phyloP scores from a whole-genome alignment of 2,888 invertebrate species.

The Archips xylosteana region DNA sequence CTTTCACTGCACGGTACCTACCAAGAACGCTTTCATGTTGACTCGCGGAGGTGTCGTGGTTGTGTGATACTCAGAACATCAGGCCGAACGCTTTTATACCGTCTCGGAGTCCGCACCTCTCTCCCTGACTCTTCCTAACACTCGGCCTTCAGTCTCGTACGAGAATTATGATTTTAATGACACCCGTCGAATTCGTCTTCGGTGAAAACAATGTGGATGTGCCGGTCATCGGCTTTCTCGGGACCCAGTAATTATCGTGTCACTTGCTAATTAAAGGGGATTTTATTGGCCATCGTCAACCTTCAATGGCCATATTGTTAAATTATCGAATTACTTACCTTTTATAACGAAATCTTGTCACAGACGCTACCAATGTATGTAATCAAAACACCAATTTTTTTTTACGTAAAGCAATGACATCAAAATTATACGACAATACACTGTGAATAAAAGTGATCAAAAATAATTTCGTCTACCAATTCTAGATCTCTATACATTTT shows the following conservation, averaged over 20 bases:
- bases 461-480: too few relatives aligned
- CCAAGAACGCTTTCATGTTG: constrained; percentile 86
- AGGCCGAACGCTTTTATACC: constrained; percentile 76
- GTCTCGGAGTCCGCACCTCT: constrained; percentile 75
- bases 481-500: too few relatives aligned
- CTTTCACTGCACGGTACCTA: constrained; percentile 83
- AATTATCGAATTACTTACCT: not conserved
- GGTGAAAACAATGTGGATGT: constrained; percentile 80
- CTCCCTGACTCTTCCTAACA: constrained; percentile 83
- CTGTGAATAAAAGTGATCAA: too few relatives aligned
- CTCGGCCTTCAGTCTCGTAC: constrained; percentile 81
- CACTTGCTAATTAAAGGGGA: constrained; percentile 40
- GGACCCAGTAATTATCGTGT: constrained; percentile 49
- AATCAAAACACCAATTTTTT: not conserved
- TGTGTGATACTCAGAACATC: constrained; percentile 79
- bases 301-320: not conserved
- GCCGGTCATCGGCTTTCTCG: constrained; percentile 71
- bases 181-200: constrained; percentile 78
- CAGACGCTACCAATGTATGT: not conserved
- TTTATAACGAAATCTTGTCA: not conserved
- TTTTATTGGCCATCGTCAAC: constrained; percentile 10
- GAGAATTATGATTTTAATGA: constrained; percentile 85
- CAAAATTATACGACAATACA: too few relatives aligned
- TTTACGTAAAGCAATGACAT: too few relatives aligned
- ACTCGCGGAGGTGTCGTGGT: constrained; percentile 81